These are phyloP conservation scores for Dolichallabes microphthalmus DNA, from an alignment of 2,113 vertebrate species.

Conservation along the genomic window DNA sequence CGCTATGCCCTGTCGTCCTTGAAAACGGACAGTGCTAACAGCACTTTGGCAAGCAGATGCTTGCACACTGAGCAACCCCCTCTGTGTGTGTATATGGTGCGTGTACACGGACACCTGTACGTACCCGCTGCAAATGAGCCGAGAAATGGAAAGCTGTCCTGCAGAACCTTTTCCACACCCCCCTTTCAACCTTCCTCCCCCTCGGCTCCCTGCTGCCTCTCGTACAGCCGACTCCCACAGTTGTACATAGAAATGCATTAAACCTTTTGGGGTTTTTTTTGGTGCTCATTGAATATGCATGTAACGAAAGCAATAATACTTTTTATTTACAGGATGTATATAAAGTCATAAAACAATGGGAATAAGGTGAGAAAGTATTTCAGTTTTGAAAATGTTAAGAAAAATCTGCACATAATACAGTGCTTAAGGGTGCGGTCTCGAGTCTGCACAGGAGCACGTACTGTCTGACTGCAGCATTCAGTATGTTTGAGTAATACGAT, in stretches of 20 bases:
- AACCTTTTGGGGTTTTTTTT: not conserved
- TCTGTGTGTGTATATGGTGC: slow-evolving; percentile 31
- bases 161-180: slow-evolving; percentile 13
- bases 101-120: slow-evolving; percentile 45
- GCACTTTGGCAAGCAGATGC: slow-evolving; percentile 43
- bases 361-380: not conserved
- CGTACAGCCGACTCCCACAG: not conserved
- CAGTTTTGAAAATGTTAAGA: not conserved
- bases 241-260: not conserved
- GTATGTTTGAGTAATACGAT: too few species aligned
- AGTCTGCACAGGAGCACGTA: too few species aligned
- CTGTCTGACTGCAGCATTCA: too few species aligned
- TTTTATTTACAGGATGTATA: not conserved
- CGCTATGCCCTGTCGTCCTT: slow-evolving; percentile 38
- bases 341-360: not conserved
- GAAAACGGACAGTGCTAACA: slow-evolving; percentile 32
- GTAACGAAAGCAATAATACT: not conserved
- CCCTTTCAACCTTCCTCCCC: slow-evolving; percentile 25
- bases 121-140: slow-evolving; percentile 52
- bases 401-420: not conserved
- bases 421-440: not conserved
- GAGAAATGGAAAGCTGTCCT: slow-evolving; percentile 52
- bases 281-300: not conserved
- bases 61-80: slow-evolving; percentile 31
- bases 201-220: slow-evolving; percentile 20